Percentiles rank a stretch among this genome's conserved stretches.
Evolutionary conservation across 37 sponge, comb jelly and placozoan genomes (phyloP).

Genomic region (Amphimedon queenslandica): DNA sequence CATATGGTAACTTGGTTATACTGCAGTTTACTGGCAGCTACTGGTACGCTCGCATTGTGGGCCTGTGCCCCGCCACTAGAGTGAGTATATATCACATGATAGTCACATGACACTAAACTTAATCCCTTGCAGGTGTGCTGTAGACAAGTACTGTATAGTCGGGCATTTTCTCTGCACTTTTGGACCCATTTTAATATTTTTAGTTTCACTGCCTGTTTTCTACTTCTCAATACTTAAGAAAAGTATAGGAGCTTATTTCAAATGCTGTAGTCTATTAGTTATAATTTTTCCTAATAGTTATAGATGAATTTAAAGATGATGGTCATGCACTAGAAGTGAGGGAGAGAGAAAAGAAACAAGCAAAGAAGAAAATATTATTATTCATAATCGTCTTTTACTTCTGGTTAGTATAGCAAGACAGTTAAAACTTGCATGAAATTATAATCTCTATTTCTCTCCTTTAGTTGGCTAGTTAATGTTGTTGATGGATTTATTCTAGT

Average conservation of each 20-base stretch:
- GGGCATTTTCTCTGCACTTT: constrained; percentile 42
- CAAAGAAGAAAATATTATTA: constrained; percentile 36
- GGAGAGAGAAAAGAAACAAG: constrained; percentile 29
- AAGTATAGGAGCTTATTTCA: constrained; percentile 12
- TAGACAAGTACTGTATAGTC: constrained; percentile 24
- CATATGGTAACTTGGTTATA: constrained; percentile 43
- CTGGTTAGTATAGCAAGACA: constrained; percentile 9
- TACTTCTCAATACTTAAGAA: constrained; percentile 47
- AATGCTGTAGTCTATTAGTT: too few species aligned
- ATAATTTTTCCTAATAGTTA: not conserved
- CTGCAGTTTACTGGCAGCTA: not conserved
- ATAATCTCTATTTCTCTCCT: not conserved
- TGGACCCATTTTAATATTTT: constrained; percentile 42
- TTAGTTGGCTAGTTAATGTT: constrained; percentile 43
- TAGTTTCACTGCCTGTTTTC: constrained; percentile 37
- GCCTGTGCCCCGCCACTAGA: constrained; percentile 26
- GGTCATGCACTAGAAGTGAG: constrained; percentile 32
- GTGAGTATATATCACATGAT: constrained; percentile 17
- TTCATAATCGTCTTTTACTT: constrained; percentile 51
- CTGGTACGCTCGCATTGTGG: constrained; percentile 20
- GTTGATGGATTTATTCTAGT: constrained; percentile 36
- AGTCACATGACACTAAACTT: not conserved
- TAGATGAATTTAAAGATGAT: not conserved
- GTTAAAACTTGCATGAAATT: not conserved
- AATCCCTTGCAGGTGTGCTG: constrained; percentile 24